These are phyloP conservation scores for Crenuchus spilurus DNA, from an alignment of 2,797 vertebrate species.

Conservation along the genomic window DNA sequence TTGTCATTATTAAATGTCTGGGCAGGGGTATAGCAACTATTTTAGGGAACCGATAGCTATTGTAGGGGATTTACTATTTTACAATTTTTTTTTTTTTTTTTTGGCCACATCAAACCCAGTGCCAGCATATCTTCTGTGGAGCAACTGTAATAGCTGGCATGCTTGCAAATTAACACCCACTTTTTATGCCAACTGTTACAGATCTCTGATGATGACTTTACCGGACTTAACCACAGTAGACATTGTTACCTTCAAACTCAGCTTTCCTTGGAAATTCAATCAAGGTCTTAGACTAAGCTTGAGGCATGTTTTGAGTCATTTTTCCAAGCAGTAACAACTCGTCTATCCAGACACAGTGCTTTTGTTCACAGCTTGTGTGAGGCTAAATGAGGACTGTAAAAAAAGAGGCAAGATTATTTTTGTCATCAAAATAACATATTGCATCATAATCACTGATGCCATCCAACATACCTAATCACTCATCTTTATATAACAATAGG, in stretches of 20 bases:
- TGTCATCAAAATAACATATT: too few relatives aligned
- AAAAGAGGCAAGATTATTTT: background rate
- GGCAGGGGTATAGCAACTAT: slow-evolving; percentile 55
- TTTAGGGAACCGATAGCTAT: slow-evolving; percentile 65
- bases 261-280: background rate
- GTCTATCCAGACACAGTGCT: background rate
- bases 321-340: background rate
- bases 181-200: background rate
- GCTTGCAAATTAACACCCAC: background rate
- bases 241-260: too few relatives aligned
- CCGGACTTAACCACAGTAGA: too few relatives aligned
- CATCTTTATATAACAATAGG: too few relatives aligned
- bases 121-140: background rate
- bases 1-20: slow-evolving; percentile 51
- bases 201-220: background rate
- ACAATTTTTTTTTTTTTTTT: slow-evolving; percentile 49
- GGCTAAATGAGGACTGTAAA: background rate
- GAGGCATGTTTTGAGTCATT: background rate
- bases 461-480: too few relatives aligned
- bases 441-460: too few relatives aligned
- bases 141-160: background rate
- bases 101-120: slow-evolving; percentile 30
- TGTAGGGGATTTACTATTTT: slow-evolving; percentile 61
- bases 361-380: slow-evolving; percentile 6
- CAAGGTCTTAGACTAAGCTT: background rate